phyloP scores from a whole-genome alignment of 1,140 invertebrate genomes.

The Brachionus asplanchnoidis region DNA sequence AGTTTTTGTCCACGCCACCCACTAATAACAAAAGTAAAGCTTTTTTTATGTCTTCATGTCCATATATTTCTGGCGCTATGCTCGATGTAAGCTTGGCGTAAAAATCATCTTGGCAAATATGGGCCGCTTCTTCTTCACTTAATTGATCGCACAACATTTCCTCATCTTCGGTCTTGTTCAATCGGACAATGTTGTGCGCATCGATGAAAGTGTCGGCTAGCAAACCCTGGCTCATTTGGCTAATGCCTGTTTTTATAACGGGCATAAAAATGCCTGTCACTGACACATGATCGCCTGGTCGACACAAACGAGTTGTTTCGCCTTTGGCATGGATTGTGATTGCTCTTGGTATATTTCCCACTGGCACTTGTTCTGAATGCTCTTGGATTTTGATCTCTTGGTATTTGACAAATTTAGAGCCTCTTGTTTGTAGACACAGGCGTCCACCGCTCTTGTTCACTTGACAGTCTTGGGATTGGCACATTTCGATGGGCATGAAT shows the following conservation, averaged over 20 bases:
- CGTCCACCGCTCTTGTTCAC: constrained; percentile 79
- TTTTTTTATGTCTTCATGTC: constrained; percentile 96
- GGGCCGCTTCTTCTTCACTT: constrained; percentile 62
- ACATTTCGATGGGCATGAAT: constrained; percentile 83
- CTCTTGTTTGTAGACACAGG: constrained; percentile 86
- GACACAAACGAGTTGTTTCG: constrained; percentile 78
- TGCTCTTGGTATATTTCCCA: constrained; percentile 90
- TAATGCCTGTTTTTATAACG: constrained; percentile 67
- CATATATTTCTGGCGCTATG: constrained; percentile 97
- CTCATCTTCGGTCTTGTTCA: constrained; percentile 71
- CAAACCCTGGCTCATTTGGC: constrained; percentile 71
- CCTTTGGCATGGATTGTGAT: constrained; percentile 86
- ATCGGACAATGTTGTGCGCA: constrained; percentile 65
- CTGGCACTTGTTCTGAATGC: constrained; percentile 94
- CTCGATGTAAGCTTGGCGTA: constrained; percentile 85
- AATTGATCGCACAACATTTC: constrained; percentile 70
- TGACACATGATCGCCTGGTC: constrained; percentile 89
- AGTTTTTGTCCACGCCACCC: constrained; percentile 83
- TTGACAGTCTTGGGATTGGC: constrained; percentile 86
- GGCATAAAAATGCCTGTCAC: constrained; percentile 75
- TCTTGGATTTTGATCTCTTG: constrained; percentile 97
- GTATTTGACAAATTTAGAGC: constrained; percentile 96
- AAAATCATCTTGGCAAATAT: constrained; percentile 61
- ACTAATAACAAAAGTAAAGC: constrained; percentile 85
- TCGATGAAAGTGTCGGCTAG: constrained; percentile 91